phyloP scores from a whole-genome alignment of 2,797 vertebrate genomes.

The Astyanax mexicanus region DNA sequence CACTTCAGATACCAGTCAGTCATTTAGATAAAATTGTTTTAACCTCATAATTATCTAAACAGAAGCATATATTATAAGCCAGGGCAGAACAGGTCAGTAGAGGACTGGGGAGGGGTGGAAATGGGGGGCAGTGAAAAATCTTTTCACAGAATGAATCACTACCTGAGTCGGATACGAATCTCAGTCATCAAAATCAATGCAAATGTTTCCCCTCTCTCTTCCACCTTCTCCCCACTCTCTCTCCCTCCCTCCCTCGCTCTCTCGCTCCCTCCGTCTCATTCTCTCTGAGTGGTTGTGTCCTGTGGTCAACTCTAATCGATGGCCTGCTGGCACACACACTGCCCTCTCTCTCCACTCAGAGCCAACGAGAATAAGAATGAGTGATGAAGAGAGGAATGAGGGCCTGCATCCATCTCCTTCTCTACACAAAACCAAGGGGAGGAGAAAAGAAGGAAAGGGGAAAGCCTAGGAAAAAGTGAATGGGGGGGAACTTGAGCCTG shows the following conservation, averaged over 20 bases:
- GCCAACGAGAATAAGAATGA: slow-evolving; percentile 21
- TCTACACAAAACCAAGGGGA: background rate
- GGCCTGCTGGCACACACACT: slow-evolving; percentile 44
- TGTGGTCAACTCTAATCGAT: slow-evolving; percentile 48
- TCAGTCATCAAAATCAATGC: slow-evolving; percentile 65
- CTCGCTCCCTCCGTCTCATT: background rate
- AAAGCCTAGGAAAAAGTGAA: background rate
- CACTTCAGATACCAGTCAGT: too few relatives aligned
- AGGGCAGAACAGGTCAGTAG: background rate
- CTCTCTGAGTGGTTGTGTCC: slow-evolving; percentile 34
- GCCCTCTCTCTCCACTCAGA: slow-evolving; percentile 7
- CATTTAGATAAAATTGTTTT: too few relatives aligned
- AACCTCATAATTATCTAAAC: too few relatives aligned
- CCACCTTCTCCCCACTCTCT: background rate
- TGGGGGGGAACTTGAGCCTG: background rate
- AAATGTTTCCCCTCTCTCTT: slow-evolving; percentile 57
- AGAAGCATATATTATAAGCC: too few relatives aligned
- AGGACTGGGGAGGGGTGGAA: background rate
- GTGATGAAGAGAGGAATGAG: slow-evolving; percentile 18
- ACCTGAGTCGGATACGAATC: slow-evolving; percentile 26
- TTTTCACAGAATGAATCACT: background rate
- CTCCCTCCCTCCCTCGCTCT: background rate
- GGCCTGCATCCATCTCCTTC: background rate
- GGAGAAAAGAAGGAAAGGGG: background rate
- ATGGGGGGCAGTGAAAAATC: background rate